phyloP scores from a whole-genome alignment of 2,113 vertebrate genomes.

The Athene cunicularia region DNA sequence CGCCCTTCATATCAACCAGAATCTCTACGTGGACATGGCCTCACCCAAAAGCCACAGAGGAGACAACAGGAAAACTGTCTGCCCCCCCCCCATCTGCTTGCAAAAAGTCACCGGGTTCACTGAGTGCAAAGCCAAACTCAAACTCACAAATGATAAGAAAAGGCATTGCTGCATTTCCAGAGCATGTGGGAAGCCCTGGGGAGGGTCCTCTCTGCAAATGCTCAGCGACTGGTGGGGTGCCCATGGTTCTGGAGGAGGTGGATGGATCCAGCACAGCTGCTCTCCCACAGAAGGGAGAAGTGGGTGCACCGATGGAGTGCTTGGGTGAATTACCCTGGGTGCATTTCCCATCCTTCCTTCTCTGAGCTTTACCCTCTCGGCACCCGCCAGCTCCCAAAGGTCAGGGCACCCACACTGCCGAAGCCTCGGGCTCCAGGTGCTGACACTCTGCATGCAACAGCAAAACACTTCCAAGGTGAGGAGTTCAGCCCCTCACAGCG shows the following conservation, averaged over 20 bases:
- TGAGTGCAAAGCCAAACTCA: neutral
- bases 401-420: accelerated
- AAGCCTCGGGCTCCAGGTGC: neutral
- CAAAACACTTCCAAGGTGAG: neutral
- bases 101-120: neutral
- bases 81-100: neutral
- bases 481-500: neutral
- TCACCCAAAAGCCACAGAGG: neutral
- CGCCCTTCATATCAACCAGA: neutral
- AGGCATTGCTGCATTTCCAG: neutral
- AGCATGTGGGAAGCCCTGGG: accelerated
- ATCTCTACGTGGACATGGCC: neutral
- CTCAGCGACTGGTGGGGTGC: accelerated
- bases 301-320: neutral
- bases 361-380: neutral
- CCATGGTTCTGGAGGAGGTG: neutral
- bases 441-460: neutral
- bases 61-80: neutral
- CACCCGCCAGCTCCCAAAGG: neutral
- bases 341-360: neutral
- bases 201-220: neutral
- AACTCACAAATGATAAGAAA: neutral
- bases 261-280: neutral
- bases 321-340: neutral
- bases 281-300: neutral